A percentile compares a stretch with the other conserved stretches of the same genome.
Evolutionary conservation across 2,797 vertebrate species (phyloP).

Genomic region (Momotus momota): DNA sequence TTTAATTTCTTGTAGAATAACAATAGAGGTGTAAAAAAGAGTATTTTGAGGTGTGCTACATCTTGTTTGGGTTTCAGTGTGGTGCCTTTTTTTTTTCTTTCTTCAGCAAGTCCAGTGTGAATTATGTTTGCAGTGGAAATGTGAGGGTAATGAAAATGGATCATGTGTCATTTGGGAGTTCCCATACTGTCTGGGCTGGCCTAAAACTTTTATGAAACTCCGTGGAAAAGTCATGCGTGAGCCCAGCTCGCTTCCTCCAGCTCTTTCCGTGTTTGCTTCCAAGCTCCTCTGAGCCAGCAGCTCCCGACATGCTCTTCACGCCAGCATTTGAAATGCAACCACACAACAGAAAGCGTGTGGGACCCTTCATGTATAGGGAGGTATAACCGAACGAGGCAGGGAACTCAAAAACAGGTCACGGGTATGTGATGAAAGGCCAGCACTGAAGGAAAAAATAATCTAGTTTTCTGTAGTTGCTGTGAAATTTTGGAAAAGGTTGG

Average conservation of each 20-base stretch:
- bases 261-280: not conserved
- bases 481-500: not conserved
- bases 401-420: not conserved
- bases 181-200: not conserved
- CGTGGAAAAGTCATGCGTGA: not conserved
- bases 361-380: fast-evolving
- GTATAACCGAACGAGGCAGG: not conserved
- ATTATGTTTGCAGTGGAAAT: not conserved
- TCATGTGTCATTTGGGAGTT: slow-evolving; percentile 7
- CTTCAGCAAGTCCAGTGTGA: not conserved
- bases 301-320: fast-evolving
- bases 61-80: not conserved
- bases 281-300: not conserved
- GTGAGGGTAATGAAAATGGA: slow-evolving; percentile 12
- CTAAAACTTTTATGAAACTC: not conserved
- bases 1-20: slow-evolving; percentile 4
- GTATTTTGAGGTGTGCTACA: not conserved
- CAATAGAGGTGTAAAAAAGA: not conserved
- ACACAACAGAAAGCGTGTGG: not conserved
- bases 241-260: not conserved
- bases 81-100: not conserved
- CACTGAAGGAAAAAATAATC: not conserved
- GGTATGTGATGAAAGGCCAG: not conserved
- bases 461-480: not conserved
- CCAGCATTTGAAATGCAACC: not conserved